These are phyloP conservation scores for Amphilophus citrinellus DNA, from an alignment of 2,113 vertebrate genomes.

Conservation along the genomic window DNA sequence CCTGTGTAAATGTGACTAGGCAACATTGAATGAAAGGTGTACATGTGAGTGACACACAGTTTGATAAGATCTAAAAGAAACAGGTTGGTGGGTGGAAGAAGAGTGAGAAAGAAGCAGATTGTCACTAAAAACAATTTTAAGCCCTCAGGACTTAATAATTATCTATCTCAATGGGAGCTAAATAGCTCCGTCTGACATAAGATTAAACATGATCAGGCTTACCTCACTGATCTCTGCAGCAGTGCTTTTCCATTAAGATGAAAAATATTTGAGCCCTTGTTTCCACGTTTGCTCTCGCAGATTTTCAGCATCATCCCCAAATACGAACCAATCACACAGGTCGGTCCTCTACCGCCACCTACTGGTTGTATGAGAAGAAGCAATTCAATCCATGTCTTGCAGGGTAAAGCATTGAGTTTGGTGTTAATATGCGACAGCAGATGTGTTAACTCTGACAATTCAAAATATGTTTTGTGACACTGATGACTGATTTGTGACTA, in stretches of 20 bases:
- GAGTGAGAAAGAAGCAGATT: not conserved
- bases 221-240: not conserved
- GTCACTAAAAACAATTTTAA: not conserved
- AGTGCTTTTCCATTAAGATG: not conserved
- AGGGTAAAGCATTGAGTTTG: too few relatives aligned
- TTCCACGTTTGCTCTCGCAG: not conserved
- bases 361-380: not conserved
- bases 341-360: slow-evolving; percentile 13
- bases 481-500: not conserved
- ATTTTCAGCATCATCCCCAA: not conserved
- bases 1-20: not conserved
- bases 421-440: not conserved
- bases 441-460: not conserved
- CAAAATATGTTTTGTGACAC: not conserved
- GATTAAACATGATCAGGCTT: not conserved
- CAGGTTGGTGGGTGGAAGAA: not conserved
- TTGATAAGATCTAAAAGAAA: not conserved
- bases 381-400: too few relatives aligned
- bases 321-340: not conserved
- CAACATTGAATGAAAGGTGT: not conserved
- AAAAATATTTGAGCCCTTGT: not conserved
- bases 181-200: not conserved
- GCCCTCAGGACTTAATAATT: not conserved
- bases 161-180: not conserved
- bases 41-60: not conserved